phyloP scores from a whole-genome alignment of 1,140 invertebrate species.

The Microplitis demolitor region DNA sequence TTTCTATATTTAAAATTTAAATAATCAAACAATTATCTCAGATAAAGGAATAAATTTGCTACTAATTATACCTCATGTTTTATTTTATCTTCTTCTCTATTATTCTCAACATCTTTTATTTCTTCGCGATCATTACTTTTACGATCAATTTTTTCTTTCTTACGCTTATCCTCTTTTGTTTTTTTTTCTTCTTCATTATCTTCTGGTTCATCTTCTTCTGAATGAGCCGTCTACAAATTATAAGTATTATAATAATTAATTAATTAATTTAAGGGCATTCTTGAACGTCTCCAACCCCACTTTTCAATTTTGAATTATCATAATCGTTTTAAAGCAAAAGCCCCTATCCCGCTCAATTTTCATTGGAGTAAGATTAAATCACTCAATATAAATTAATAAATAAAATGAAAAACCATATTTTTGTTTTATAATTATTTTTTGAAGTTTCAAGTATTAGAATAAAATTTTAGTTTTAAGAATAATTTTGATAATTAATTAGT shows the following conservation, averaged over 20 bases:
- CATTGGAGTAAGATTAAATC: too few relatives aligned
- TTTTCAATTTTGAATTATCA: too few relatives aligned
- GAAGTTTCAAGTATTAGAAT: too few relatives aligned
- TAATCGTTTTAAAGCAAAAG: too few relatives aligned
- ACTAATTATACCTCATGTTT: constrained; percentile 45
- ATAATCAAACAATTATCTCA: not conserved
- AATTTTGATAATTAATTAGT: too few relatives aligned
- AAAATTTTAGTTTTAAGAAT: too few relatives aligned
- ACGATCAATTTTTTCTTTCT: constrained; percentile 26
- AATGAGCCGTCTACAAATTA: constrained; percentile 39
- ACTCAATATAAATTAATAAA: too few relatives aligned
- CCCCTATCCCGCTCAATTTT: too few relatives aligned
- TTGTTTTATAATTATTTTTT: too few relatives aligned
- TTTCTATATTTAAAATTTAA: constrained; percentile 18
- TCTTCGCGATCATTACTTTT: constrained; percentile 49
- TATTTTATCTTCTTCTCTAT: constrained; percentile 52
- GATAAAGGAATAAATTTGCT: not conserved
- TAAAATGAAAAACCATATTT: too few relatives aligned
- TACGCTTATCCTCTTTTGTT: constrained; percentile 37
- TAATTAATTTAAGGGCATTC: too few relatives aligned
- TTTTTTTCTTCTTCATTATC: constrained; percentile 50
- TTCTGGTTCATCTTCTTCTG: constrained; percentile 51
- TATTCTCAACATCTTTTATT: constrained; percentile 56
- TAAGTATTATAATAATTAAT: not conserved
- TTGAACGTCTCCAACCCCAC: too few relatives aligned